These are phyloP conservation scores for Euwallacea similis DNA, from an alignment of 1,140 invertebrate species.

Conservation along the genomic window DNA sequence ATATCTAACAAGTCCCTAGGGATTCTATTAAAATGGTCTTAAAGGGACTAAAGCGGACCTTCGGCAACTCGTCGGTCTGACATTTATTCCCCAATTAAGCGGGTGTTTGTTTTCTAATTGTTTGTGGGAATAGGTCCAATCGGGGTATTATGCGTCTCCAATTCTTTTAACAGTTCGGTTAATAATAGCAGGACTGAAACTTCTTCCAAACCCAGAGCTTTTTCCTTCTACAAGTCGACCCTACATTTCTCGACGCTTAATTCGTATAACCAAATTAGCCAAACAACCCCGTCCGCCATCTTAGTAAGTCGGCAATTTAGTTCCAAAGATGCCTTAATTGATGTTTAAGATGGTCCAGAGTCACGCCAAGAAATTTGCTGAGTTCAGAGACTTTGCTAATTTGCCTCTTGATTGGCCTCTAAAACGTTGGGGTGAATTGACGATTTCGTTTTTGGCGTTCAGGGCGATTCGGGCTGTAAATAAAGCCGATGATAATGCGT, in stretches of 20 bases:
- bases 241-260: too few species aligned
- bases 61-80: conserved; percentile 12
- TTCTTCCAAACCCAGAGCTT: too few species aligned
- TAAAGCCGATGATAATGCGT: too few species aligned
- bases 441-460: neutral
- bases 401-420: conserved; percentile 24
- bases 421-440: conserved; percentile 7
- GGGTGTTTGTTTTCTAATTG: conserved; percentile 23
- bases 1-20: conserved; percentile 22
- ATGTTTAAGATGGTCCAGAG: conserved; percentile 43
- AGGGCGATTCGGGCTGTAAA: too few species aligned
- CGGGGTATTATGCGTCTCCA: neutral
- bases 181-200: too few species aligned
- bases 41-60: conserved; percentile 3
- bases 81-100: conserved; percentile 19
- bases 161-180: too few species aligned
- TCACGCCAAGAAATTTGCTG: conserved; percentile 23
- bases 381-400: conserved; percentile 20
- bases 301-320: conserved; percentile 35
- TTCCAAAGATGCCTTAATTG: conserved; percentile 46
- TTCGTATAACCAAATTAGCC: too few species aligned
- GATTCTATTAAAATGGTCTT: conserved; percentile 38
- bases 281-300: conserved; percentile 35
- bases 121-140: conserved; percentile 9
- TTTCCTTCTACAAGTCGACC: too few species aligned